These are phyloP conservation scores for Helobdella robusta DNA, from an alignment of 2,888 invertebrate genomes.

Conservation along the genomic window DNA sequence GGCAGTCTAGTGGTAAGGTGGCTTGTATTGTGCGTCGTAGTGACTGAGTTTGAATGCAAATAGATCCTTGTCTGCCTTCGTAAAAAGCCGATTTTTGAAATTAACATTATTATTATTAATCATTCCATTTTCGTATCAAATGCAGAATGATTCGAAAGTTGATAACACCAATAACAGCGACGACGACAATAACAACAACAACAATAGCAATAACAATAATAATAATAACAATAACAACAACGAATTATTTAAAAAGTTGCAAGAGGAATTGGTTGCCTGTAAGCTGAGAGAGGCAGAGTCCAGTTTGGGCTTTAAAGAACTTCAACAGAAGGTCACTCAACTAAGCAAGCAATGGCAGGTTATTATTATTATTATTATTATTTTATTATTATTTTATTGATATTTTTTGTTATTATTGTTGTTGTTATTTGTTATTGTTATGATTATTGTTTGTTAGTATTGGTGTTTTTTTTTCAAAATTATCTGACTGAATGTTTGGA, in stretches of 20 bases:
- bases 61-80: background rate
- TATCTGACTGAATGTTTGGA: too few species aligned
- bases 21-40: background rate
- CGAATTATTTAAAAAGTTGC: slow-evolving; percentile 69
- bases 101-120: too few species aligned
- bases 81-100: too few species aligned
- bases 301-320: slow-evolving; percentile 84
- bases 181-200: background rate
- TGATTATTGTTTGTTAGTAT: too few species aligned
- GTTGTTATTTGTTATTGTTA: too few species aligned
- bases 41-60: background rate
- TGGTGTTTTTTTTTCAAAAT: background rate
- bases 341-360: slow-evolving; percentile 38
- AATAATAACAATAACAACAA: background rate
- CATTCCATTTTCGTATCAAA: too few species aligned
- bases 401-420: too few species aligned
- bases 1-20: background rate
- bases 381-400: background rate
- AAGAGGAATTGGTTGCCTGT: slow-evolving; percentile 93
- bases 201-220: background rate
- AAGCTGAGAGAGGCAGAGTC: slow-evolving; percentile 95
- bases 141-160: too few species aligned
- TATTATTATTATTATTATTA: background rate
- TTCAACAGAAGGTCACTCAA: slow-evolving; percentile 51
- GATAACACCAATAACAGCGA: background rate